phyloP scores from a whole-genome alignment of 2,113 vertebrate genomes.

The Dasyurus viverrinus region DNA sequence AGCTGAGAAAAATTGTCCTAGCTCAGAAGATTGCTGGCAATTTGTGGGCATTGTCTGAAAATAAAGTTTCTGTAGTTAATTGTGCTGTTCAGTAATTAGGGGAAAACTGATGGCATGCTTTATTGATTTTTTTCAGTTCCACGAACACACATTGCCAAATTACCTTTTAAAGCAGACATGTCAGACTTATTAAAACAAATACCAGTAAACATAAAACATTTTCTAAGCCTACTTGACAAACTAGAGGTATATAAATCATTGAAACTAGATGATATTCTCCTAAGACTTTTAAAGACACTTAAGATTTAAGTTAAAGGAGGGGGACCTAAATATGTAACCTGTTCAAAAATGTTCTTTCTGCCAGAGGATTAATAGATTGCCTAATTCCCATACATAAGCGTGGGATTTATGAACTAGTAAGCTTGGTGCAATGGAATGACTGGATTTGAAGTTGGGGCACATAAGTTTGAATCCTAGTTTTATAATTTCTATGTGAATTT shows the following conservation, averaged over 20 bases:
- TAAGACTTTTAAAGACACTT: not conserved
- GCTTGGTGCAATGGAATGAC: not conserved
- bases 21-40: not conserved
- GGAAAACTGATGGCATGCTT: not conserved
- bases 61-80: not conserved
- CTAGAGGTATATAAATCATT: not conserved
- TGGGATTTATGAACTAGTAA: not conserved
- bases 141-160: not conserved
- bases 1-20: not conserved
- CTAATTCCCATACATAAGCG: not conserved
- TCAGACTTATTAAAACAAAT: slow-evolving; percentile 3
- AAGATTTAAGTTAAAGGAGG: not conserved
- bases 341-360: not conserved
- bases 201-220: not conserved
- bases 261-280: not conserved
- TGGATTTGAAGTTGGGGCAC: not conserved
- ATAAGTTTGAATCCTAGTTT: not conserved
- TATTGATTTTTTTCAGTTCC: not conserved
- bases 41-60: not conserved
- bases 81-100: not conserved
- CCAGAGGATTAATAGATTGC: not conserved
- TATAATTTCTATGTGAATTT: not conserved
- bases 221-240: not conserved
- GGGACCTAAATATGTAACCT: not conserved
- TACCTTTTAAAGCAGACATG: not conserved